A percentile compares a stretch with the other conserved stretches of the same genome.
phyloP scores from a whole-genome alignment of 2,113 vertebrate genomes.

The Rhinolophus ferrumequinum region DNA sequence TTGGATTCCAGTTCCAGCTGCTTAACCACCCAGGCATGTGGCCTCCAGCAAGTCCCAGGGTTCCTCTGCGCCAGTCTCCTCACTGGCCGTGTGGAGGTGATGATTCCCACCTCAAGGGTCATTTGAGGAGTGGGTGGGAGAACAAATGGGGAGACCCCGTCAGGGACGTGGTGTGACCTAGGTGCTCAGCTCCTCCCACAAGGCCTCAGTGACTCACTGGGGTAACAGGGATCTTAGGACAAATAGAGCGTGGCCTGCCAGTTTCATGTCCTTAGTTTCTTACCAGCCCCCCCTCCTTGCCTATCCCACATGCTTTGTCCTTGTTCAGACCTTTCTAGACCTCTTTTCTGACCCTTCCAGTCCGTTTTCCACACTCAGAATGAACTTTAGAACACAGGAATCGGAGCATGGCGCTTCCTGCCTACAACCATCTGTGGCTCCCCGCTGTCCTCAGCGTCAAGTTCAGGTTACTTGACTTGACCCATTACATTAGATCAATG shows the following conservation, averaged over 20 bases:
- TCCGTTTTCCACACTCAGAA: not conserved
- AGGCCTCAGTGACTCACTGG: conserved; percentile 36
- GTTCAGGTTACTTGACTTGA: not conserved
- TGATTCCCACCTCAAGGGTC: not conserved
- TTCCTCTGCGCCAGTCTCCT: not conserved
- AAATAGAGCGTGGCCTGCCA: not conserved
- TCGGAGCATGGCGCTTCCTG: not conserved
- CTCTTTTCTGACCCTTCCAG: not conserved
- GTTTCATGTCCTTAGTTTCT: conserved; percentile 60
- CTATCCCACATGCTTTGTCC: not conserved
- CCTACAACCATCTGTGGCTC: not conserved
- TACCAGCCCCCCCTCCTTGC: not conserved
- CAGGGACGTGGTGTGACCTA: not conserved
- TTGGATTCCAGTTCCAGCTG: not conserved
- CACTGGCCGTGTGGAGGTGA: not conserved
- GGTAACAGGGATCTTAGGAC: not conserved
- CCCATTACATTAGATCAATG: not conserved
- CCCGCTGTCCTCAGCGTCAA: not conserved
- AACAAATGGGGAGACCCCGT: not conserved
- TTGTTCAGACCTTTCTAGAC: not conserved
- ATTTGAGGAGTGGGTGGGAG: not conserved
- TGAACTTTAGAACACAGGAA: not conserved
- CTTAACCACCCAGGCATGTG: not conserved
- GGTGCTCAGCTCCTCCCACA: not conserved
- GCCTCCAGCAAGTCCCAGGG: not conserved